phyloP scores from a whole-genome alignment of 2,113 vertebrate species.

The Coptodon rendalli region DNA sequence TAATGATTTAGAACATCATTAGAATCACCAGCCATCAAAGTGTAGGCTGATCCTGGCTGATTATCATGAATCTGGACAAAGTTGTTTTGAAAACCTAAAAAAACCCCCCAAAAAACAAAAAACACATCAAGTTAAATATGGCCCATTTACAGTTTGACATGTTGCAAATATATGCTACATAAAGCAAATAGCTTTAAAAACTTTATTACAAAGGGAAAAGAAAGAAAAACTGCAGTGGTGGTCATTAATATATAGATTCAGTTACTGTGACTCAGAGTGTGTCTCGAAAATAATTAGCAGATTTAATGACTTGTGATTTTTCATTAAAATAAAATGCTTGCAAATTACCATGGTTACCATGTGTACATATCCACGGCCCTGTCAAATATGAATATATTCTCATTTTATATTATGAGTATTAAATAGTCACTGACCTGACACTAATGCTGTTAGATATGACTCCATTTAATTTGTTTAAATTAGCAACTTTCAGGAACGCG shows the following conservation, averaged over 20 bases:
- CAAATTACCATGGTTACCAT: neutral
- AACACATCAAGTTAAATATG: neutral
- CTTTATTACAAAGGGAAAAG: neutral
- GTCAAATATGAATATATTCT: neutral
- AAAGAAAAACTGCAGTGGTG: neutral
- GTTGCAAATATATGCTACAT: neutral
- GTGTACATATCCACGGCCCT: neutral
- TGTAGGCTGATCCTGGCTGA: constrained; percentile 17
- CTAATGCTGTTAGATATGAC: neutral
- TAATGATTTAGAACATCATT: constrained; percentile 53
- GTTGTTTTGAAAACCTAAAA: neutral
- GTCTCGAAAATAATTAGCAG: neutral
- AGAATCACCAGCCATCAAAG: constrained; percentile 53
- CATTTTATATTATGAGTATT: neutral
- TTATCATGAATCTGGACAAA: constrained; percentile 16
- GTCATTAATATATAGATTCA: neutral
- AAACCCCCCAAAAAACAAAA: neutral
- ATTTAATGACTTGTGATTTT: neutral
- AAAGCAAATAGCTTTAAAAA: neutral
- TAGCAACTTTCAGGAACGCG: neutral
- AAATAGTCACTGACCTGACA: neutral
- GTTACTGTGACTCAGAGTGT: neutral
- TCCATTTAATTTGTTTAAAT: neutral
- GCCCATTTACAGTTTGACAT: constrained; percentile 11
- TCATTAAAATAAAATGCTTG: neutral